Conservation (phyloP, 92 coral and sea anemone species). For the Phymanthus crucifer region DNA sequence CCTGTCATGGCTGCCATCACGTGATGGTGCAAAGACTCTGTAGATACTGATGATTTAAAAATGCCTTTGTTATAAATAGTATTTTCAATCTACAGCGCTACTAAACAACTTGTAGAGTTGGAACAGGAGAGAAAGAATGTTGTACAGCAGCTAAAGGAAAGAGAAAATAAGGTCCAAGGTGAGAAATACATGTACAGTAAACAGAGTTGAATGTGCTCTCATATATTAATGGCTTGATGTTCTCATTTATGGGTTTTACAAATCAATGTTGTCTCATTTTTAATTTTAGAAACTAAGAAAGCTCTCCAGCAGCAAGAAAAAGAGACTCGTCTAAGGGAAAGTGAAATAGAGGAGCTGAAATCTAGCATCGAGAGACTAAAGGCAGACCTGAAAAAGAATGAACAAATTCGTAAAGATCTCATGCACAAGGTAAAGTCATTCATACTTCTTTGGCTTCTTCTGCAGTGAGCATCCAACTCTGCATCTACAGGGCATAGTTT, state of each 20-base stretch:
- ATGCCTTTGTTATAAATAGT: not conserved
- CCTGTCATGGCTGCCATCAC: no score
- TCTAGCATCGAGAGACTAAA: constrained; percentile 52
- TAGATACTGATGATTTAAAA: no score
- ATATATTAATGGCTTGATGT: no score
- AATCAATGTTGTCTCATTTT: not conserved
- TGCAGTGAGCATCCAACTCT: not conserved
- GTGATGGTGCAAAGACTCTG: no score
- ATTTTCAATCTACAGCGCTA: constrained; percentile 57
- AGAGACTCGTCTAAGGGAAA: constrained; percentile 56
- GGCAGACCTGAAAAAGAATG: constrained; percentile 60
- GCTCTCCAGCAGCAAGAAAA: constrained; percentile 72
- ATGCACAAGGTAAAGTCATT: constrained; percentile 76
- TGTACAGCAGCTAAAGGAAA: constrained; percentile 83
- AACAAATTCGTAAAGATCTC: constrained; percentile 75
- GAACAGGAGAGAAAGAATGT: constrained; percentile 89
- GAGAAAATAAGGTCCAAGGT: constrained; percentile 84
- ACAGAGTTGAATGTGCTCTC: no score
- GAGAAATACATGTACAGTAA: no score
- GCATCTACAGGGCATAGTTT: not conserved
- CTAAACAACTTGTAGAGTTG: constrained; percentile 88
- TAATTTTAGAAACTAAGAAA: constrained; percentile 65
- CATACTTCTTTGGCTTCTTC: not conserved
- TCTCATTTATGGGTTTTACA: no score
- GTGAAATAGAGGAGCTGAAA: constrained; percentile 62